phyloP scores from a whole-genome alignment of 2,888 invertebrate species.

The Cynaeus angustus region DNA sequence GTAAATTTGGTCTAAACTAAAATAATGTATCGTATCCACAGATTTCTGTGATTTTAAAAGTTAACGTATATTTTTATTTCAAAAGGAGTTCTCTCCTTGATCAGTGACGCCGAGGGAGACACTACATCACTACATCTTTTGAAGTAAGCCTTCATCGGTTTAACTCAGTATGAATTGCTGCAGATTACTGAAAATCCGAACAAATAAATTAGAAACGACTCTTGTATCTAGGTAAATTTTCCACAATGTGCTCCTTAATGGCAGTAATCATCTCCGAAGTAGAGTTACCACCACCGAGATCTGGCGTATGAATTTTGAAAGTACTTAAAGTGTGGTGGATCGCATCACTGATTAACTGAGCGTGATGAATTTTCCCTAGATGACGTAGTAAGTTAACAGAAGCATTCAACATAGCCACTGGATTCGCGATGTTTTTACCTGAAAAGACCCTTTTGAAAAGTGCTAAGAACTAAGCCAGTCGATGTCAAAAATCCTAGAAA shows the following conservation, averaged over 20 bases:
- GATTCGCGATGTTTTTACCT: slow-evolving; percentile 96
- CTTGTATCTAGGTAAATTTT: slow-evolving; percentile 25
- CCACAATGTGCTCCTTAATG: slow-evolving; percentile 37
- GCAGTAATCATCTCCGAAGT: slow-evolving; percentile 57
- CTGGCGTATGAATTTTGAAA: slow-evolving; percentile 59
- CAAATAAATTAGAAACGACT: background rate
- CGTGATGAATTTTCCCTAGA: slow-evolving; percentile 56
- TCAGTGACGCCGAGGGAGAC: too few species aligned
- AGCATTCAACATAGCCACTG: slow-evolving; percentile 96
- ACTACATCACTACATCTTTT: too few species aligned
- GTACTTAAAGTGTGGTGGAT: slow-evolving; percentile 57
- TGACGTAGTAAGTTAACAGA: slow-evolving; percentile 57
- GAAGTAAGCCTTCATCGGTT: too few species aligned
- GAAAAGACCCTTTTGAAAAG: slow-evolving; percentile 73
- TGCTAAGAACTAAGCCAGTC: too few species aligned
- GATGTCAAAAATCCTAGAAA: too few species aligned
- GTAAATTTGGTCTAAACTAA: too few species aligned
- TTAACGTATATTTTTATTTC: too few species aligned
- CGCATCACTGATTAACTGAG: slow-evolving; percentile 57
- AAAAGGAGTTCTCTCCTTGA: too few species aligned
- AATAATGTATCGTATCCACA: too few species aligned
- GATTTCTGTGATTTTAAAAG: too few species aligned
- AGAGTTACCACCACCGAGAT: slow-evolving; percentile 58
- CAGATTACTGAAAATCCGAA: too few species aligned
- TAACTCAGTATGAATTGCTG: too few species aligned